Evolutionary conservation across 92 coral and sea anemone genomes (phyloP).

Genomic region (Isaurus tuberculatus): DNA sequence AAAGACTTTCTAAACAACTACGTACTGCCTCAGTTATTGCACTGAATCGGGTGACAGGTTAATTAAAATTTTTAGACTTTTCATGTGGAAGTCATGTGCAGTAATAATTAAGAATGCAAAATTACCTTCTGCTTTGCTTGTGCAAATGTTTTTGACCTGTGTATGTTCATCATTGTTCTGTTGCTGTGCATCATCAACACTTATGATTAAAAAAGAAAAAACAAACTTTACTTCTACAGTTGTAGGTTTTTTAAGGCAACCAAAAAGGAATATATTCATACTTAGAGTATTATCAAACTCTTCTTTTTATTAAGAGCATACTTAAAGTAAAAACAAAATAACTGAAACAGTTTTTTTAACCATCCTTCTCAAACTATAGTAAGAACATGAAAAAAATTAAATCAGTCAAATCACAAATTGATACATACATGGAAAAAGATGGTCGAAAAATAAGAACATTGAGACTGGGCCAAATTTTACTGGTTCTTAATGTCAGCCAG

Average conservation of each 20-base stretch:
- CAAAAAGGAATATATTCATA: background rate
- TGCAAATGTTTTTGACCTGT: background rate
- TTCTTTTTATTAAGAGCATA: background rate
- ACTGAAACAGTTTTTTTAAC: background rate
- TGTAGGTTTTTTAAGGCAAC: background rate
- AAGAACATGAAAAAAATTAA: background rate
- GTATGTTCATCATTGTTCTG: background rate
- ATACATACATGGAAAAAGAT: conserved; percentile 1
- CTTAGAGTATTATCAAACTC: background rate
- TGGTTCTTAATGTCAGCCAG: background rate
- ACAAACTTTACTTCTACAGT: too few relatives aligned
- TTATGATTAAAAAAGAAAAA: background rate
- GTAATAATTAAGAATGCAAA: background rate
- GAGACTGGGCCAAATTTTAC: background rate
- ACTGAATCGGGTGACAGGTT: background rate
- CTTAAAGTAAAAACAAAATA: background rate
- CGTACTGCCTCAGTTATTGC: too few relatives aligned
- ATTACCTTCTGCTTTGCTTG: conserved; percentile 12
- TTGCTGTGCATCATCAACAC: background rate
- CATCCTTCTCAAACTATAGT: background rate
- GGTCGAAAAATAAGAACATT: background rate
- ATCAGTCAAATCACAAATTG: background rate
- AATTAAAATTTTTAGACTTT: background rate
- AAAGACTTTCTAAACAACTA: too few relatives aligned
- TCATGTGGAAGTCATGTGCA: background rate